Base-by-base conservation (phyloP, 1,140 invertebrate species). In the Zaprionus taronus region DNA sequence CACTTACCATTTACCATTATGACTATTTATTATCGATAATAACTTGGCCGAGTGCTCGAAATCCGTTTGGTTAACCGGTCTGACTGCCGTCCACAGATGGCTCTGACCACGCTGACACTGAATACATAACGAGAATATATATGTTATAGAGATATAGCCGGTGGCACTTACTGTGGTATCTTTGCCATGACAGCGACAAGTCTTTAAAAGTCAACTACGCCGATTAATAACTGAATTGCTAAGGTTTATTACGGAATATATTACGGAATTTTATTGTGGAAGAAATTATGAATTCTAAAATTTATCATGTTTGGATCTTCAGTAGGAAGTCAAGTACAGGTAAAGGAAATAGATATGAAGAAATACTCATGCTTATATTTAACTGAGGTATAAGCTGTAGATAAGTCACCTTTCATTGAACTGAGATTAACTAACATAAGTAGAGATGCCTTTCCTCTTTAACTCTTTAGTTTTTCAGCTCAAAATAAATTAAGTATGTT, bases 1-100 rank as follows among this genome's bases (percentile, higher is more conserved):
- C 26, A 56, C 28, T 56, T 41, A 56, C 41, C 26, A 56, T 67
- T 67, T 67, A 68, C 56, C 56, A 69, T 69, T 69, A 69, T 69
- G 66, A 60, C 56, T 69, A 60, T 69, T 51, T 57, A 69, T 69
- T 61, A 61, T 49, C 66, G 34, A 28, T 69, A 69, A 69, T 69
- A 69, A 60, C 53, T 69, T 60, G 44, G 20, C 44, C 28, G 17
- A 57, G 24, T 31, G 66, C 22, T 51, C 56, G 47, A 24, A 47
- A 14, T 17, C 20, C 20, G 14, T 20, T 15, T 44, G 11, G 20
- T 11, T 14, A 58, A 67, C 65, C 65, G 65, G 65, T 67, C 64
- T 17, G 38, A 56, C 22, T 38, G 31, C 12, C n/a, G 24, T 28
- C 51, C 22, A 41, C 15, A 66, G 24, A 57, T 66, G 64, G 51